A percentile compares a stretch with the other conserved stretches of the same genome.
Evolutionary conservation across 2,888 invertebrate genomes (phyloP).

Genomic region (Atherix ibis): DNA sequence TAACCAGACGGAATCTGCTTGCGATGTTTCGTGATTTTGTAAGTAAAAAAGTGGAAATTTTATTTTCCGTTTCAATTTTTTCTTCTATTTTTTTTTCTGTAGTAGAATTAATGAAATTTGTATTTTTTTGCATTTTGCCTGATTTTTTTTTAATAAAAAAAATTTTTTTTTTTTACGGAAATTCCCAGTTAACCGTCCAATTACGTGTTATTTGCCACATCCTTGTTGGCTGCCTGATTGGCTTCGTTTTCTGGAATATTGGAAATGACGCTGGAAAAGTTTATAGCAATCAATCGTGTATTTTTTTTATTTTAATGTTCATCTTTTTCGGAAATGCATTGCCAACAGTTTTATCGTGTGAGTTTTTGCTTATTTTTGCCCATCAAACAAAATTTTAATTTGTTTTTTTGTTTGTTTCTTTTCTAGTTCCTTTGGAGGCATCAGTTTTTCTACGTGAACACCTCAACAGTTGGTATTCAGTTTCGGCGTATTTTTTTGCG

Average conservation of each 20-base stretch:
- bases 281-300: constrained; percentile 69
- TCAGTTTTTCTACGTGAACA: constrained; percentile 64
- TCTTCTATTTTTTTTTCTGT: constrained; percentile 1
- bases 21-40: constrained; percentile 31
- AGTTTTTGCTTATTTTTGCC: constrained; percentile 30
- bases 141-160: too few relatives aligned
- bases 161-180: not conserved
- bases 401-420: constrained; percentile 9
- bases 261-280: constrained; percentile 69
- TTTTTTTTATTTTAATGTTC: constrained; percentile 83
- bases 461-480: constrained; percentile 77
- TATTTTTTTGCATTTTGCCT: too few relatives aligned
- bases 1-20: constrained; percentile 35
- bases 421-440: constrained; percentile 62
- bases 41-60: too few relatives aligned
- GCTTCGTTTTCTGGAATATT: constrained; percentile 65
- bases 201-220: constrained; percentile 61
- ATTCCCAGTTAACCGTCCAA: constrained; percentile 33
- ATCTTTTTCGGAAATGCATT: constrained; percentile 86
- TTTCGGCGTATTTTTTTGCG: constrained; percentile 65
- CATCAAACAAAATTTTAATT: not conserved
- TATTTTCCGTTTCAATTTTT: too few relatives aligned
- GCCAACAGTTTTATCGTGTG: constrained; percentile 75
- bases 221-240: constrained; percentile 63
- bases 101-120: too few relatives aligned